Base-by-base conservation (phyloP, 1,140 invertebrate species). In the Hestina assimilis region DNA sequence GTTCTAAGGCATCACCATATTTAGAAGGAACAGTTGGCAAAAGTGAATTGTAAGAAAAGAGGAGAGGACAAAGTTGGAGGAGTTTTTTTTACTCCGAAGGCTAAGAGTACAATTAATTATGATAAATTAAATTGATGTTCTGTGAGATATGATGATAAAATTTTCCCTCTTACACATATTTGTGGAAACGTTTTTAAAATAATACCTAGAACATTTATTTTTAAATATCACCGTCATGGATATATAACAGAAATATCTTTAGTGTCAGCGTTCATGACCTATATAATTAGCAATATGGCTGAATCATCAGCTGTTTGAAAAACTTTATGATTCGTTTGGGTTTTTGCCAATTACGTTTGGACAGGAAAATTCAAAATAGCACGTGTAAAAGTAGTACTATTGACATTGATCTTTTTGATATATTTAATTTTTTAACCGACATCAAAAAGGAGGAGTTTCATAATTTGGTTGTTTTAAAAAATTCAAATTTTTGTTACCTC, bases 181-280 rank as follows among this genome's bases (percentile, higher is more conserved):
- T 38, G 19, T 19, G 5, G 5, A 38, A 7, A 15, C 1, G 5
- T 1, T 0, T 9, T 14, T 8, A 38, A 38, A 38, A 38, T 19
- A 38, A 38, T n/a, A n/a, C n/a, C n/a, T n/a, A n/a, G n/a, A 38
- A 3, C 14, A 20, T 38, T 9, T 38, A 19, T 38, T 21, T 31
- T 50, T 15, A 12, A 23, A 23, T 9, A 50, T 20, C 29, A 9
- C 15, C 26, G 29, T 54, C 28, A 29, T 54, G 17, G 35, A 20
- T 28, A 35, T 15, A 9, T 4, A 21, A 26, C 42, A 20, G 38
- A 45, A 55, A 55, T 55, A 55, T 9, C 31, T 31, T 21, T 35
- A 14, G 9, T 31, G 41, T 23, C 24, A 46, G 40, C 48, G 56
- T 40, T 59, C 33, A 23, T 59, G 56, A 59, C 56, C 56, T 52